Base-by-base conservation (phyloP, 2,113 vertebrate genomes). In the Ameiurus melas region DNA sequence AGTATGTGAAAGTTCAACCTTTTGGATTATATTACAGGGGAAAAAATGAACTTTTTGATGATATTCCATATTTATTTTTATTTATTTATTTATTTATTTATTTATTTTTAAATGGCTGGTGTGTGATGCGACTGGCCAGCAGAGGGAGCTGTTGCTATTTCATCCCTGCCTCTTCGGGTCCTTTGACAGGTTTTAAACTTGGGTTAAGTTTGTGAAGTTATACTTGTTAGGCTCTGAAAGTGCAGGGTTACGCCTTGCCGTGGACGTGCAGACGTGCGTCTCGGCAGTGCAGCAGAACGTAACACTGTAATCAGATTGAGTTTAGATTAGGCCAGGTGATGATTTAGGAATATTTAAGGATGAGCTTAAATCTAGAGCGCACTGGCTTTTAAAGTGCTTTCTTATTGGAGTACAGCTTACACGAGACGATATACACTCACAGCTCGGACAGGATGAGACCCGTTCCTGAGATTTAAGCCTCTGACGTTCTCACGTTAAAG, bases 71-170 rank as follows among this genome's bases (percentile, higher is more conserved):
- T 36, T 36, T 36, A n/a, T n/a, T n/a, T n/a, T n/a, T n/a, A n/a
- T n/a, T n/a, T n/a, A n/a, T n/a, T n/a, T n/a, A n/a, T n/a, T n/a
- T n/a, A n/a, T n/a, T n/a, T n/a, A n/a, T n/a, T n/a, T n/a, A n/a
- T n/a, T n/a, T n/a, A n/a, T n/a, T n/a, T n/a, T n/a, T n/a, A n/a
- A n/a, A n/a, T n/a, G n/a, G n/a, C 60, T 82, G n/a, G 47, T 58
- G 53, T 71, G 14, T 60, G 85, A 51, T 30, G 43, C 12, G 27
- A 33, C 22, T 57, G 55, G 25, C 66, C 86, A 83, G 55, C 70
- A 89, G 87, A 81, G 73, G 87, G 81, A 3, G 90, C 33, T 39
- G 57, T 39, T 55, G 77, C 8, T 2, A 12, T 58, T 58, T 81
- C 9, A 58, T 33, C 39, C 33, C 17, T 7, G 55, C 2, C 10